Conservation (phyloP, 2,888 invertebrate species). For the Chymomyza caudatula region DNA sequence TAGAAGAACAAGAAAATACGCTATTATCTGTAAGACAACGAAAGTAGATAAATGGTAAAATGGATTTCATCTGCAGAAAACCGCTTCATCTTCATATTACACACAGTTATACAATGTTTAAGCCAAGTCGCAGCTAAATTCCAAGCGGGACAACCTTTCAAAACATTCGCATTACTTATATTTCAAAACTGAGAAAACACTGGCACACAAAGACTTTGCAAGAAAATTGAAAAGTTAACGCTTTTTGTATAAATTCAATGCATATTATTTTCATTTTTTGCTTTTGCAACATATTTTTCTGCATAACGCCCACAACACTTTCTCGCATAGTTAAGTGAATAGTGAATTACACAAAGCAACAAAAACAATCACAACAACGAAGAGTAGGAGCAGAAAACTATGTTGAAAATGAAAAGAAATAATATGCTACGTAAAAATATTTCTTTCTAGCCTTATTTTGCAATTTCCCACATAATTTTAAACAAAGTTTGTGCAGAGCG, state of each 20-base stretch:
- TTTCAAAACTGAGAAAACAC: not conserved
- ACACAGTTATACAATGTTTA: not conserved
- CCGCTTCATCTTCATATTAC: not conserved
- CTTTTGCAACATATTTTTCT: conserved; percentile 18
- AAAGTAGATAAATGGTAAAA: no score
- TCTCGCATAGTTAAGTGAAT: conserved; percentile 61
- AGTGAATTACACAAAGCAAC: conserved; percentile 33
- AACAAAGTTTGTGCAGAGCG: not conserved
- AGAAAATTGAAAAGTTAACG: not conserved
- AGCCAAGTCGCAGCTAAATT: not conserved
- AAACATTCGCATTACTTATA: not conserved
- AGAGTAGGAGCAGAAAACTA: conserved; percentile 21
- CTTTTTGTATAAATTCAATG: not conserved
- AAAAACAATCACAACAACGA: not conserved
- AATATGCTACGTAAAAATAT: conserved; percentile 27
- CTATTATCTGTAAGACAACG: no score
- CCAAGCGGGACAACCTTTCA: no score
- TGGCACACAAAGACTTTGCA: not conserved
- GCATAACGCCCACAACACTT: conserved; percentile 64
- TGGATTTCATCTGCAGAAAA: not conserved
- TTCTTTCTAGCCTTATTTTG: conserved; percentile 67
- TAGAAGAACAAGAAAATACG: no score
- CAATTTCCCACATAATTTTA: conserved; percentile 69
- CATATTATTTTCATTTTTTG: conserved; percentile 3
- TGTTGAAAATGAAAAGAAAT: conserved; percentile 35